Evolutionary conservation across 2,113 vertebrate species (phyloP).

Genomic region (Phalacrocorax pelagicus): DNA sequence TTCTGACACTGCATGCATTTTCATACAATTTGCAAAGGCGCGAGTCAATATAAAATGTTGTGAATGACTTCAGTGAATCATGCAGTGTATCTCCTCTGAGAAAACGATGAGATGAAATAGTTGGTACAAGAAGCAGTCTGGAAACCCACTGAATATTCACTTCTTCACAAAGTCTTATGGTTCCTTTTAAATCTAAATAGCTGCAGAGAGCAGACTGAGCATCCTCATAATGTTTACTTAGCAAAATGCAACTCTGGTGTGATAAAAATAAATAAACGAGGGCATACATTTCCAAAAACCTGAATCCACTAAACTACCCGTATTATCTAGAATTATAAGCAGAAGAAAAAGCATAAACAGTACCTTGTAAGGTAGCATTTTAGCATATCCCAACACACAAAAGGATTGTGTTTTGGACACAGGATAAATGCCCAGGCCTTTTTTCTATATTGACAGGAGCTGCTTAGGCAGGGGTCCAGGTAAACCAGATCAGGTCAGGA

Average conservation of each 20-base stretch:
- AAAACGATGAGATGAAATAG: neutral
- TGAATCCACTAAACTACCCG: neutral
- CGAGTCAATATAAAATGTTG: slow-evolving; percentile 12
- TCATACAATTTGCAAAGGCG: slow-evolving; percentile 48
- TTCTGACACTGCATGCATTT: slow-evolving; percentile 57
- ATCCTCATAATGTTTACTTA: neutral
- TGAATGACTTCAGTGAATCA: slow-evolving; percentile 2
- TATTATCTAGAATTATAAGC: neutral
- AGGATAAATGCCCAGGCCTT: neutral
- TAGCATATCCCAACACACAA: neutral
- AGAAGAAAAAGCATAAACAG: neutral
- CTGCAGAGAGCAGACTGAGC: neutral
- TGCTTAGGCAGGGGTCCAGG: neutral
- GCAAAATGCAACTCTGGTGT: neutral
- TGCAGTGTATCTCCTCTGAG: neutral
- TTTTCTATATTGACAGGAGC: neutral
- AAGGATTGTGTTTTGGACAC: neutral
- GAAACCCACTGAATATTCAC: neutral
- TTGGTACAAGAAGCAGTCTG: neutral
- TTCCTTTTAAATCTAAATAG: neutral
- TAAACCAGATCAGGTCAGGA: neutral
- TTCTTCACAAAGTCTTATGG: neutral
- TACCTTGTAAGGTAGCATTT: neutral
- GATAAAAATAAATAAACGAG: neutral
- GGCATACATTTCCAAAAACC: neutral